Evolutionary conservation across 2,113 vertebrate genomes (phyloP).

Genomic region (Ramphastos sulfuratus): DNA sequence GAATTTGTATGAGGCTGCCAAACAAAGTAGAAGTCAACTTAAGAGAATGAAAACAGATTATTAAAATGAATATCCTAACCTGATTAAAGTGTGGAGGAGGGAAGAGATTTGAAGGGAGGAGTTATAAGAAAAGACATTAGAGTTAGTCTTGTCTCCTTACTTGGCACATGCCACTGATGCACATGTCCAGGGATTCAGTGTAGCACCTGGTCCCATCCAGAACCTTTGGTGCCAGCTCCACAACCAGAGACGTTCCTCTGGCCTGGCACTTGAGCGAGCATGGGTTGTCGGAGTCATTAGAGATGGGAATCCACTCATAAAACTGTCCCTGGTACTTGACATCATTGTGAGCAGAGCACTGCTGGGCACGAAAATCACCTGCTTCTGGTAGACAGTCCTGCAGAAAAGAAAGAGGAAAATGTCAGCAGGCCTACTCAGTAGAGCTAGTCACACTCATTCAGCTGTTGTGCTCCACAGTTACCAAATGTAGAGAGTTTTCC

Average conservation of each 20-base stretch:
- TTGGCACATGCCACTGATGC: conserved; percentile 95
- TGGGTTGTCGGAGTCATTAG: conserved; percentile 92
- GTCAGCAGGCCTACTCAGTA: background rate
- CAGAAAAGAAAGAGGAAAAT: background rate
- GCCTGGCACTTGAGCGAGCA: conserved; percentile 93
- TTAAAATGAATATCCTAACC: background rate
- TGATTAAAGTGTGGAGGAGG: background rate
- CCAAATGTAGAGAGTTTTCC: background rate
- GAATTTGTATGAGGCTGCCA: background rate
- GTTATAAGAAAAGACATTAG: background rate
- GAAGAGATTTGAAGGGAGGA: background rate
- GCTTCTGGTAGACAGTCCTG: conserved; percentile 92
- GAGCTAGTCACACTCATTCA: background rate
- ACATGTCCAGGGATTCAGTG: conserved; percentile 96
- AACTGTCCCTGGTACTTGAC: conserved; percentile 90
- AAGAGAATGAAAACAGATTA: background rate
- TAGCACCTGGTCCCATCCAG: conserved; percentile 96
- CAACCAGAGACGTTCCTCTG: conserved; percentile 79
- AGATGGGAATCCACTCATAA: conserved; percentile 93
- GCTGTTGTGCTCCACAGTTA: background rate
- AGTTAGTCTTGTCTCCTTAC: conserved; percentile 71
- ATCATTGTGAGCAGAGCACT: conserved; percentile 95
- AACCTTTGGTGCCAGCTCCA: conserved; percentile 95
- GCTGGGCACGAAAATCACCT: conserved; percentile 95
- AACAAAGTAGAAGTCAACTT: background rate